Evolutionary conservation across 2,113 vertebrate genomes (phyloP), one percentile per base, ranked within the genome.

Genomic region (Nerophis ophidion): DNA sequence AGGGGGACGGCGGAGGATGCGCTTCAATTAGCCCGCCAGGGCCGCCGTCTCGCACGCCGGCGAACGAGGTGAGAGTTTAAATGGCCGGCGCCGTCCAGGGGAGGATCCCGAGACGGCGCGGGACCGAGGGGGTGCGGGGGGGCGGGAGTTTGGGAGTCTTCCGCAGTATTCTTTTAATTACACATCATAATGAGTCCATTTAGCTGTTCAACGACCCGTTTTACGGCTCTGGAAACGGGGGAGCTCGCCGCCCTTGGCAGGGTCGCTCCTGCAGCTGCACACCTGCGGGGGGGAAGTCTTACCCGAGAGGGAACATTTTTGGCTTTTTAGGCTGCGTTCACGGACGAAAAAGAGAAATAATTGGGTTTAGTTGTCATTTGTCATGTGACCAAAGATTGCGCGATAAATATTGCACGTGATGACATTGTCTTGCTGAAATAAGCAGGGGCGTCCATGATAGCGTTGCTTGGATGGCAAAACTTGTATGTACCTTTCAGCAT

Each of bases 141-240:
- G n/a, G n/a, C n/a, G 52, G 76, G 51, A 83, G 70, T 83, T 86
- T 71, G 57, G 70, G 81, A 88, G 79, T 86, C 77, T 88, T 89
- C 63, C 65, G 81, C 68, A 38, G 81, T 81, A 85, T 89, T 90
- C 82, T 90, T 90, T 91, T 89, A 91, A 89, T 91, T 89, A 88
- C 86, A 89, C 80, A 78, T 89, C 87, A 90, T 89, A 91, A 92
- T 90, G 89, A 88, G 80, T 87, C 89, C 87, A 90, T 90, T 92
- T 91, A 92, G 86, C 84, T 65, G 83, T 81, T 90, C 89, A 91
- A 88, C 90, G 88, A 89, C 85, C 89, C 89, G 81, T 89, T 91
- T 90, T 85, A 84, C 59, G 74, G 79, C 81, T 81, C 81, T 82
- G 83, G 89, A 75, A 26, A 26, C 26, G 74, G 86, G 88, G 88